Base-by-base conservation (phyloP, 2,797 vertebrate genomes). In the Eurystomus glaucurus region DNA sequence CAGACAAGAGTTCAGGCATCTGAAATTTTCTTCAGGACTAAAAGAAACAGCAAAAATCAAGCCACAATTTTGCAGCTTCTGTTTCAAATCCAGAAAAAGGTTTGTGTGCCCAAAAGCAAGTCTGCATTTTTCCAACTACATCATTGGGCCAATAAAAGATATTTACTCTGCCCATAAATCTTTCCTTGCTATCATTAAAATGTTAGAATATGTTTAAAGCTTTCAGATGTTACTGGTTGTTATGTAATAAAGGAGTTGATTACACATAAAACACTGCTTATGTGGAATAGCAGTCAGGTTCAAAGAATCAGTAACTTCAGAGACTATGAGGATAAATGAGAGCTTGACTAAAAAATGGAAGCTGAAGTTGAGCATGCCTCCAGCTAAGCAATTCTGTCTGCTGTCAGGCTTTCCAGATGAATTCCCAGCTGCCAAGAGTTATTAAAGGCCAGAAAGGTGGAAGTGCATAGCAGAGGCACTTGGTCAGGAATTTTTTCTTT, bases 201-300 rank as follows among this genome's bases (percentile, higher is more conserved):
- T 80, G 81, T 85, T 95, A 85, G 88, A 89, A 93, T 82, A 91
- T 54, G 81, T 94, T 95, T 96, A 96, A 96, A 82, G 88, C 68
- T 97, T 97, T 97, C 96, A 97, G 92, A 96, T 97, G 93, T 93
- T 95, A 79, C 66, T 74, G 68, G 77, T 70, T 93, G 88, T 89
- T 93, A 90, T 85, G 77, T 80, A 96, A 85, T 85, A 94, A 94
- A 95, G 85, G 85, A 85, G 45, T 66, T 97, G 96, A 92, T 96
- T 92, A 62, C 41, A 94, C 74, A 79, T 92, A 92, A 95, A 96
- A 51, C 74, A 62, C 86, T 78, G 80, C 80, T 89, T 76, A 61
- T 77, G 55, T 83, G 90, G 60, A 93, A 85, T 72, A 91, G 48
- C 66, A 91, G 55, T 54, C 68, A 79, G 84, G 94, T 90, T 96